Base-by-base conservation (phyloP, 2,888 invertebrate species). In the Pandemis corylana region DNA sequence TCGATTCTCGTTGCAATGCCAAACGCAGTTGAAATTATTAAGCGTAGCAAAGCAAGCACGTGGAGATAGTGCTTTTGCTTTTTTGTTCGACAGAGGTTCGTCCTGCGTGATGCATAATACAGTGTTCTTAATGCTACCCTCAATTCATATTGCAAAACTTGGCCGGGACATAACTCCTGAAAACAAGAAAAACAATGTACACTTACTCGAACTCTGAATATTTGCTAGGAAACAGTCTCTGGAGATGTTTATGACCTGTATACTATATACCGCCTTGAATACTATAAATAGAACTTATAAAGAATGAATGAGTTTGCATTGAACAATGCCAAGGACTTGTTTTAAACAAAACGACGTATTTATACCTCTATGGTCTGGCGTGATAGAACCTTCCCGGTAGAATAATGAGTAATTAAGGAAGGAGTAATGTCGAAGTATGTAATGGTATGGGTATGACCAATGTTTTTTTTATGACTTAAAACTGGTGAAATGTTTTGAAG, bases 401-500 rank as follows among this genome's bases (percentile, higher is more conserved):
- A 20, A 28, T 59, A 59, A 10, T 28, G 28, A 28, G 5, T 59
- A 28, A 59, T 59, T 59, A 10, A 10, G 28, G 59, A 10, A 10
- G 28, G 59, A 20, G 12, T 28, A 10, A 28, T 10, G 56, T 56
- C 56, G n/a, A 9, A 56, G 13, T 62, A 3, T 62, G 41, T 3
- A 41, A n/a, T 42, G 42, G n/a, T 13, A n/a, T 5, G 41, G 42
- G n/a, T 13, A n/a, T 5, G 41, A 13, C 7, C 62, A 62, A n/a
- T 53, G 0, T 36, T 12, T 36, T 61, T 12, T 5, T 61, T 36
- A 36, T 36, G 7, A 20, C 12, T 59, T 59, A 59, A 59, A 62
- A 6, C 53, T 28, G 28, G 51, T 53, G 62, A 63, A 51, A 63
- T 62, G 61, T 42, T 51, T 69, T 59, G 61, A 74, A 42, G 51